Percentiles rank a stretch among this genome's conserved stretches.
Conservation (phyloP, 1,140 invertebrate genomes). For the Choristoneura fumiferana region DNA sequence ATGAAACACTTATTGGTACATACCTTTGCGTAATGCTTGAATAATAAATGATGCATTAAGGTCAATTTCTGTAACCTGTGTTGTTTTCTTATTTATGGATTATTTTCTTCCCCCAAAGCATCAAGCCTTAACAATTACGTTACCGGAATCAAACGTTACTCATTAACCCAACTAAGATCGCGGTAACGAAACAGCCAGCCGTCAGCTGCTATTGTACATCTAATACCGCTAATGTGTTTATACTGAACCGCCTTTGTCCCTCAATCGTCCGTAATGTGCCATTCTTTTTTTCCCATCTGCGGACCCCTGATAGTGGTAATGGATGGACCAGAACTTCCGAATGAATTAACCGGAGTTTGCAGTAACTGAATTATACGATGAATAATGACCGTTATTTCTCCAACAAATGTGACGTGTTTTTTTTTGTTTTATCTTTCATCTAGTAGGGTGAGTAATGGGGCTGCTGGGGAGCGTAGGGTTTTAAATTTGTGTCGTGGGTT, state of each 20-base stretch:
- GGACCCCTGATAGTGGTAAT: constrained; percentile 50
- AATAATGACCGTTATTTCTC: constrained; percentile 47
- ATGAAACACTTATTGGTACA: too few relatives aligned
- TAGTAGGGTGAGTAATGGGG: constrained; percentile 12
- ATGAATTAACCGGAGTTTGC: constrained; percentile 45
- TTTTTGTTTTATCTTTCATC: constrained; percentile 30
- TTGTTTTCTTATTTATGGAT: too few relatives aligned
- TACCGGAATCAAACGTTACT: too few relatives aligned
- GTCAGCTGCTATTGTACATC: background rate
- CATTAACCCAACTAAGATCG: too few relatives aligned
- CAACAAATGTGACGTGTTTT: constrained; percentile 31
- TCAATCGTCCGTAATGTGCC: constrained; percentile 14
- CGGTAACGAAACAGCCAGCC: too few relatives aligned
- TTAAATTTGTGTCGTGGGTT: constrained; percentile 9
- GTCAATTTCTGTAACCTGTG: too few relatives aligned
- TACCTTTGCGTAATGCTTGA: too few relatives aligned
- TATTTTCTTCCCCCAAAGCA: too few relatives aligned
- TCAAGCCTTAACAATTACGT: too few relatives aligned
- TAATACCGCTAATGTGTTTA: constrained; percentile 12
- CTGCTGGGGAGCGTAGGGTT: constrained; percentile 6
- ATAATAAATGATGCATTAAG: too few relatives aligned
- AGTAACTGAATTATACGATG: constrained; percentile 20
- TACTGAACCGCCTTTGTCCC: background rate
- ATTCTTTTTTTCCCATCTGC: constrained; percentile 41
- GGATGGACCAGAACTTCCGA: constrained; percentile 37